Base-by-base conservation (phyloP, 2,888 invertebrate species). In the Deilephila porcellus region DNA sequence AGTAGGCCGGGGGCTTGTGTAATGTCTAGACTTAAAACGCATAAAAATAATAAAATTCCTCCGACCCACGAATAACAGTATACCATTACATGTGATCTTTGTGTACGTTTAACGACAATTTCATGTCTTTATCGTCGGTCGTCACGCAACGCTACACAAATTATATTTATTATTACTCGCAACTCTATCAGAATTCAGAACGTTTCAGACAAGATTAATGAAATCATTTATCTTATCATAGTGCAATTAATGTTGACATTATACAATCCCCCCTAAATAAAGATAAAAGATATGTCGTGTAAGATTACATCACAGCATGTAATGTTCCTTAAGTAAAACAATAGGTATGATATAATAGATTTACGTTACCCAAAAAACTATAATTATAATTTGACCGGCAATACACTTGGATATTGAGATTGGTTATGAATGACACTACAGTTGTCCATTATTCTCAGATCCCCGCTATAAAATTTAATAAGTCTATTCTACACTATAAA, bases 71-170 rank as follows among this genome's bases (percentile, higher is more conserved):
- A 60, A 60, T 14, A n/a, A 11, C 34, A 7, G 5, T 37, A 19
- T 8, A 34, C 37, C 32, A n/a, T n/a, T 8, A 64, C 34, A 45
- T 45, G 45, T 45, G 45, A 45, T 45, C 19, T 64, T 4, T 34
- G 64, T 20, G 37, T 64, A 64, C 37, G n/a, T 20, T 34, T 37
- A 45, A 45, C 20, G 45, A 64, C 64, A 64, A 20, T 45, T 64
- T 64, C 8, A 64, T 20, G 20, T 64, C 25, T 45, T 64, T 20
- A 45, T 45, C 14, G 64, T 20, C 37, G n/a, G n/a, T 11, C 20
- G 7, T 64, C 45, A 64, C 64, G 64, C 64, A 64, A 37, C 14
- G 20, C 64, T 20, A 64, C 37, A 14, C 45, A 64, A 64, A 45
- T 64, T 64, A 20, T 14, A 64, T 4, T 4, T 20, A 64, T 64